A percentile compares a stretch with the other conserved stretches of the same genome.
phyloP scores from a whole-genome alignment of 2,113 vertebrate genomes.

The Lepidothrix coronata region DNA sequence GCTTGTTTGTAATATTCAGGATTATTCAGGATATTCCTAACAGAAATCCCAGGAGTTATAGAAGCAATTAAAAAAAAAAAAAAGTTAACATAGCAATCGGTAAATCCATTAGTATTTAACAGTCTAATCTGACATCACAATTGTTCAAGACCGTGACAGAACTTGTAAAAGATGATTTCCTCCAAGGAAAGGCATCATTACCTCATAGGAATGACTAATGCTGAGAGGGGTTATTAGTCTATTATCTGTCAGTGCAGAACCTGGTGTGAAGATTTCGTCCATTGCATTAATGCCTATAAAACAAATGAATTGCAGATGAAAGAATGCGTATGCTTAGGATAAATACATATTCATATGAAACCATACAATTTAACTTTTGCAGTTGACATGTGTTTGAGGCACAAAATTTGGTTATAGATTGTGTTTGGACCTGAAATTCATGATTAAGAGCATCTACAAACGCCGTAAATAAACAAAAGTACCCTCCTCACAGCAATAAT shows the following conservation, averaged over 20 bases:
- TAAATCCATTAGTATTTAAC: not conserved
- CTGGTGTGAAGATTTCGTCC: not conserved
- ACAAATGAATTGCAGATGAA: not conserved
- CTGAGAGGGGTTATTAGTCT: not conserved
- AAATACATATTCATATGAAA: not conserved
- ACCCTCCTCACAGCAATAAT: not conserved
- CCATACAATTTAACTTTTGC: not conserved
- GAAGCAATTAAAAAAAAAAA: not conserved
- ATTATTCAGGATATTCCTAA: not conserved
- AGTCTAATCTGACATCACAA: not conserved
- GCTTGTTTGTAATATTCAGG: not conserved
- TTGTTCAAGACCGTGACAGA: not conserved
- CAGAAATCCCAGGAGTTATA: not conserved
- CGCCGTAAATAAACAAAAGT: not conserved
- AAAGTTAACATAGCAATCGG: not conserved
- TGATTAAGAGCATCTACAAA: not conserved
- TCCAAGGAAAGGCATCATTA: constrained; percentile 30
- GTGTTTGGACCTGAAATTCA: not conserved
- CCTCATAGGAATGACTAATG: not conserved
- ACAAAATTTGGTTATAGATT: not conserved
- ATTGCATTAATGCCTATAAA: not conserved
- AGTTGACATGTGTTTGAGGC: not conserved
- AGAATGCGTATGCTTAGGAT: not conserved
- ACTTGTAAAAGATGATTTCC: constrained; percentile 27
- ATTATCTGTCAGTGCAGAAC: constrained; percentile 6